Percentiles rank a stretch among this genome's conserved stretches.
phyloP scores from a whole-genome alignment of 2,113 vertebrate species.

The Mobula hypostoma region DNA sequence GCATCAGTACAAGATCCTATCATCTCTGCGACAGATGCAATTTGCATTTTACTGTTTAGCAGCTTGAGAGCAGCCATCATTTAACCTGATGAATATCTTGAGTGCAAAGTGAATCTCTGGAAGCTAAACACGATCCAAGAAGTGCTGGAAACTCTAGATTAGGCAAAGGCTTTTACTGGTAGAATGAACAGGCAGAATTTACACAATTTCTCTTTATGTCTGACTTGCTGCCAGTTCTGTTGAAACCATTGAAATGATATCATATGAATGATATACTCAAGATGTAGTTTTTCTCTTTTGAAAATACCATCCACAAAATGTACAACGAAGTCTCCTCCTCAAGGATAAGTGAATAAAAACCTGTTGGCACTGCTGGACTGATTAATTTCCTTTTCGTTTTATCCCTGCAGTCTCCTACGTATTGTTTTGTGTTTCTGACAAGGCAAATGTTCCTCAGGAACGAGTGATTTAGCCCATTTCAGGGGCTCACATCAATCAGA shows the following conservation, averaged over 20 bases:
- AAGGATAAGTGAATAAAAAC: not conserved
- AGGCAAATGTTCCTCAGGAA: slow-evolving; percentile 96
- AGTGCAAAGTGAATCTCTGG: not conserved
- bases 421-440: slow-evolving; percentile 92
- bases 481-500: not conserved
- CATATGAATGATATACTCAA: not conserved
- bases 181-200: too few relatives aligned
- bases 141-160: not conserved
- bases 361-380: too few relatives aligned
- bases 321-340: not conserved
- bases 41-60: not conserved
- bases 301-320: not conserved
- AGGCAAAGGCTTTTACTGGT: not conserved
- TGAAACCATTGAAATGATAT: not conserved
- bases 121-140: not conserved
- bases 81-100: not conserved
- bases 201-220: not conserved
- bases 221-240: not conserved
- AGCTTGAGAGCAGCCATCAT: not conserved
- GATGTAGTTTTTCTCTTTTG: not conserved
- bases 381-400: slow-evolving; percentile 40
- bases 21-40: not conserved
- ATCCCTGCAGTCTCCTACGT: slow-evolving; percentile 60
- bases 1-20: not conserved
- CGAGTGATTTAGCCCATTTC: slow-evolving; percentile 77